Base-by-base conservation (phyloP, 1,140 invertebrate species). In the Microplitis mediator region DNA sequence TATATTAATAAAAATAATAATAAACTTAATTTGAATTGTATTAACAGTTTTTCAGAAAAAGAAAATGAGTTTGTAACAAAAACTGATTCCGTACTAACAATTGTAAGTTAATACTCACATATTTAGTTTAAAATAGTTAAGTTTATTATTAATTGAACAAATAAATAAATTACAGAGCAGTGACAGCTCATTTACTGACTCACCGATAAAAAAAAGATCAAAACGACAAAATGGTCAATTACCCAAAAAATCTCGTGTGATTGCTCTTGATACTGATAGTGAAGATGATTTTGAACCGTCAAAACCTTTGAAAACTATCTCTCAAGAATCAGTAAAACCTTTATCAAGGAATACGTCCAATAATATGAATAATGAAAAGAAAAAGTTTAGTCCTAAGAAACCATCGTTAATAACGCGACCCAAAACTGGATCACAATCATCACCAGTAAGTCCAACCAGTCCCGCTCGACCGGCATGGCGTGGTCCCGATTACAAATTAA, bases 401-500 rank as follows among this genome's bases (percentile, higher is more conserved):
- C 52, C 5, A 14, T 54, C 52, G n/a, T 13, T 2, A 3, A 14
- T 54, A 14, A 16, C 52, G 2, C 16, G 52, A 54, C 52, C 16
- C 45, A 50, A 50, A 13, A 54, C 51, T 1, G 56, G 23, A 5
- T 23, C 56, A 9, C 16, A 58, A 34, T 9, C 23, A 23, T 16
- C 3, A 23, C 23, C 23, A 23, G 4, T 16, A 0, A 58, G n/a
- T 13, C 52, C 52, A 3, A 54, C 3, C 3, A 58, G 56, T 9
- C 56, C 16, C 4, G 16, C 4, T 32, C 23, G 13, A 4, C 56
- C 16, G 23, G 50, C 58, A 34, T 75, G 74, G 74, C 14, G 50
- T 35, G 74, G 74, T 51, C 66, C 74, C 0, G 74, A 75, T 51
- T 69, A 36, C n/a, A 75, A 75, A 35, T 4, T 75, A 3, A 72